Base-by-base conservation (phyloP, 2,113 vertebrate genomes). In the Callocephalon fimbriatum region DNA sequence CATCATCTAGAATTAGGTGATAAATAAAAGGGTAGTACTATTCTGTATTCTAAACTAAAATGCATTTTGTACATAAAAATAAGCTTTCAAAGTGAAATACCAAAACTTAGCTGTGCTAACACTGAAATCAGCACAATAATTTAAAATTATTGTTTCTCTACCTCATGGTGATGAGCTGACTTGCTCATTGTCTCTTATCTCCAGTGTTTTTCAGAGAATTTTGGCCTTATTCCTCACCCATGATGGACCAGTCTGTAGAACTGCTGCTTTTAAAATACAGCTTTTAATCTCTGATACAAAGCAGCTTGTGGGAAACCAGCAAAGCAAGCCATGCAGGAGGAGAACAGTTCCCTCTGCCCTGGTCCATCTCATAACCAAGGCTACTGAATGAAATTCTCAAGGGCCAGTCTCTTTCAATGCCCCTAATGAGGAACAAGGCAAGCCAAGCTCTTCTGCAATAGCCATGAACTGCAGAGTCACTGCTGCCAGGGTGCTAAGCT, bases 301-400 rank as follows among this genome's bases (percentile, higher is more conserved):
- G 0, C 11, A 25, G 5, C 10, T 29, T 51, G 3, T 25, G 25
- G 26, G 15, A 92, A 85, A 70, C 2, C 8, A 29, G 15, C 58
- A 84, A 80, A 84, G n/a, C 5, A 35, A 56, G 12, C 5, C 17
- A 51, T 19, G 22, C 6, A 67, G 20, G 4, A 3, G 13, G 20
- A 62, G 18, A 67, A 21, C 0, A 0, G 17, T 18, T 13, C 3
- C 10, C 7, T 70, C 45, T 58, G 6, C 32, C 11, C 7, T 4
- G 7, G 31, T 10, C 20, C 7, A 22, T 58, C 37, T 71, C 25
- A 45, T 16, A 9, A 7, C 15, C 21, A 9, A 37, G 20, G 38
- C 2, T 50, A 10, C 31, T 58, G 25, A 29, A 58, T 4, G 3
- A 88, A 77, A 35, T 23, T 23, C 35, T 86, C 27, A 26, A 19